phyloP scores from a whole-genome alignment of 2,113 vertebrate species.

The Lathamus discolor region DNA sequence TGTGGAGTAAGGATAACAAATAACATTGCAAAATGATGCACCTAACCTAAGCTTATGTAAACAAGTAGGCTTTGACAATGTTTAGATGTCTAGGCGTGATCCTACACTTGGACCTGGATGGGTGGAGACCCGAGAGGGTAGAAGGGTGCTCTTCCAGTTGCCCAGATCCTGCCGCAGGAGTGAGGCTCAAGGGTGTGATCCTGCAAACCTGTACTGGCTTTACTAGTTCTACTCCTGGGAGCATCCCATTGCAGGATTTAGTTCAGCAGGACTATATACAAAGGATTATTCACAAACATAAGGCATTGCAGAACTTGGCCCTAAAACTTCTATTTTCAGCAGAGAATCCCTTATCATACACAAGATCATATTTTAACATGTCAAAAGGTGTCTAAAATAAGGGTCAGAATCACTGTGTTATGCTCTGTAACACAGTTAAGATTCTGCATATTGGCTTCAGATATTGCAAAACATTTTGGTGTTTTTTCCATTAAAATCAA shows the following conservation, averaged over 20 bases:
- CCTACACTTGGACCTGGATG: background rate
- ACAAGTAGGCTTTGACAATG: constrained; percentile 63
- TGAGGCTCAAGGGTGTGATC: background rate
- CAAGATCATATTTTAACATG: background rate
- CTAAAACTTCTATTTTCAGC: constrained; percentile 26
- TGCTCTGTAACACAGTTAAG: constrained; percentile 2
- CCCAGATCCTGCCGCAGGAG: background rate
- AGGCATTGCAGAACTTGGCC: constrained; percentile 60
- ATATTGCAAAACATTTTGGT: background rate
- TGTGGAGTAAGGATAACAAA: background rate
- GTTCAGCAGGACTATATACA: background rate
- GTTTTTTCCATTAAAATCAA: constrained; percentile 19
- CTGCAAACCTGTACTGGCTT: constrained; percentile 8
- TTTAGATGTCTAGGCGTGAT: background rate
- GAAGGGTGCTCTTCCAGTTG: background rate
- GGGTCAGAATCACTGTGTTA: background rate
- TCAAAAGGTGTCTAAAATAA: background rate
- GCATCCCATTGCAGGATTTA: background rate
- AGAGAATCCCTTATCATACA: constrained; percentile 8
- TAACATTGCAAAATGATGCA: constrained; percentile 27
- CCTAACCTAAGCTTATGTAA: constrained; percentile 72
- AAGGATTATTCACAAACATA: constrained; percentile 36
- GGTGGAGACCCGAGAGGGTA: background rate
- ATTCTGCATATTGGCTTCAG: constrained; percentile 13
- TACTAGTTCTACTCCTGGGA: background rate